Evolutionary conservation across 2,888 invertebrate genomes (phyloP).

Genomic region (Apodemia duryi): DNA sequence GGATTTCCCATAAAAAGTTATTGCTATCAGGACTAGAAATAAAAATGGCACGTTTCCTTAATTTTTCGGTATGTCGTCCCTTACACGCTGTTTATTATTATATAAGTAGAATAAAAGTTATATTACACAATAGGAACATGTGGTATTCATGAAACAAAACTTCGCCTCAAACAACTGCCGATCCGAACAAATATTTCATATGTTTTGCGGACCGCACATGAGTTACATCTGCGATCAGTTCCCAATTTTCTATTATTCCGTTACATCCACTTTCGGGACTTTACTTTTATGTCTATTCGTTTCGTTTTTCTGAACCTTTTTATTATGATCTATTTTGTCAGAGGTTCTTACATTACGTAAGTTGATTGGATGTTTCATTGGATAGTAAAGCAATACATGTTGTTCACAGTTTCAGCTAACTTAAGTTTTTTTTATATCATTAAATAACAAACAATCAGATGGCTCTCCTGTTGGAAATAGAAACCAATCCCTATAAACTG

Average conservation of each 20-base stretch:
- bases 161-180: neutral
- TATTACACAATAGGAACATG: neutral
- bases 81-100: neutral
- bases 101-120: neutral
- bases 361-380: neutral
- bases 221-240: conserved; percentile 1
- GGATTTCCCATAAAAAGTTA: too few species aligned
- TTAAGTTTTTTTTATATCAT: neutral
- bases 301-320: conserved; percentile 5
- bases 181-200: neutral
- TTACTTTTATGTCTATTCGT: neutral
- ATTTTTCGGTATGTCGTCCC: too few species aligned
- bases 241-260: conserved; percentile 9
- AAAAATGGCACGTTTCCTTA: too few species aligned
- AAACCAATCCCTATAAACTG: too few species aligned
- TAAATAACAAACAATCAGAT: neutral
- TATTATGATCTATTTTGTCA: conserved; percentile 9
- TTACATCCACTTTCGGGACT: neutral
- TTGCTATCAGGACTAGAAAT: too few species aligned
- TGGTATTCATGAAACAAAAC: neutral
- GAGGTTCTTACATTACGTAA: neutral
- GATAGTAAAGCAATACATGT: neutral
- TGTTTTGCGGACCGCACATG: neutral
- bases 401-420: neutral
- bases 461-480: too few species aligned